phyloP scores from a whole-genome alignment of 2,888 invertebrate genomes.

The Chrysomela aeneicollis region DNA sequence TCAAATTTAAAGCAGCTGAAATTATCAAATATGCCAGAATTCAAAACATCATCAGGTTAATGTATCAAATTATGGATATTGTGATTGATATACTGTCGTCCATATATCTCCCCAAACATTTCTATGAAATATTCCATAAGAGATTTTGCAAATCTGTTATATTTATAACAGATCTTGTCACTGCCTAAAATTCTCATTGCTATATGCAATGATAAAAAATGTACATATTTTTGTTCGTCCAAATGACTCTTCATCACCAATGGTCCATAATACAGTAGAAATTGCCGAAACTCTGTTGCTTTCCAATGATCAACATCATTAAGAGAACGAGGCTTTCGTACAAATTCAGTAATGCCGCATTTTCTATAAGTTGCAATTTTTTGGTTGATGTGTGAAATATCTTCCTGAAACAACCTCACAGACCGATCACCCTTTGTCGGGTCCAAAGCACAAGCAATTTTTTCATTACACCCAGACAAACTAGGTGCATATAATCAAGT shows the following conservation, averaged over 20 bases:
- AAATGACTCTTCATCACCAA: too few relatives aligned
- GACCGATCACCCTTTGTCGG: conserved; percentile 32
- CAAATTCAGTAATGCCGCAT: conserved; percentile 11
- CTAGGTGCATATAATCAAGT: too few relatives aligned
- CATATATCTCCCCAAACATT: too few relatives aligned
- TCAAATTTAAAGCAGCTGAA: conserved; percentile 3
- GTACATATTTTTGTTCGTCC: too few relatives aligned
- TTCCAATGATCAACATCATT: conserved; percentile 40
- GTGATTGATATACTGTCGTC: too few relatives aligned
- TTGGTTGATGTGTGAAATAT: conserved; percentile 3
- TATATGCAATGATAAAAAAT: too few relatives aligned
- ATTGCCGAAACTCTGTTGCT: conserved; percentile 42
- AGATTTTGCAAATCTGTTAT: too few relatives aligned
- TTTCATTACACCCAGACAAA: too few relatives aligned
- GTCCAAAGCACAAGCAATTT: conserved; percentile 39
- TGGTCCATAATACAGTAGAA: conserved; percentile 37
- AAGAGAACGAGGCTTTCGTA: conserved; percentile 13
- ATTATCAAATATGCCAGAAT: not conserved
- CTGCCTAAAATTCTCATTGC: too few relatives aligned
- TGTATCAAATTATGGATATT: conserved; percentile 10
- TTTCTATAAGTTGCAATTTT: conserved; percentile 6
- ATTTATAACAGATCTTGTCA: too few relatives aligned
- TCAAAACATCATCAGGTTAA: conserved; percentile 2
- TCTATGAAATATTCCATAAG: too few relatives aligned
- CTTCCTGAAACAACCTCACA: not conserved